A percentile compares a stretch with the other conserved stretches of the same genome.
Conservation (phyloP, 2,888 invertebrate species). For the Tanypteryx hageni region DNA sequence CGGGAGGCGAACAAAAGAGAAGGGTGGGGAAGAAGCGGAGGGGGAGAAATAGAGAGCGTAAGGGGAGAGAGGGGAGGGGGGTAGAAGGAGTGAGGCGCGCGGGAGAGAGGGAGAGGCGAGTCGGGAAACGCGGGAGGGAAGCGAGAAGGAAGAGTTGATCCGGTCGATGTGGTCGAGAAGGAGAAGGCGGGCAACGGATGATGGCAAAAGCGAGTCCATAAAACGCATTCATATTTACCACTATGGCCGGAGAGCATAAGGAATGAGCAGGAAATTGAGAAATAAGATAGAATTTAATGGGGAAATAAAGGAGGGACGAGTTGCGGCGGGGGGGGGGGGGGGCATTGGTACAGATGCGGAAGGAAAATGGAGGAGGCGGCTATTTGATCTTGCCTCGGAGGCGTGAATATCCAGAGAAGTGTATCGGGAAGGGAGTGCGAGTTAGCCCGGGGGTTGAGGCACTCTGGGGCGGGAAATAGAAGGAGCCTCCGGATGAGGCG, state of each 20-base stretch:
- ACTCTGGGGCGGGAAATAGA: background rate
- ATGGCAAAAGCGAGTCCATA: background rate
- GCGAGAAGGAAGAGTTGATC: background rate
- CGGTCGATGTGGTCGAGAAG: background rate
- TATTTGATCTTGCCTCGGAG: background rate
- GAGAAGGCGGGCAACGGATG: background rate
- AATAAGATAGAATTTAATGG: constrained; percentile 18
- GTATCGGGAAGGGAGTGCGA: background rate
- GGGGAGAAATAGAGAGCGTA: background rate
- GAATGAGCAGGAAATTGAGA: background rate
- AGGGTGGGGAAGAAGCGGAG: background rate
- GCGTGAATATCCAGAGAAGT: constrained; percentile 26
- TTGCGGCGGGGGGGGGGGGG: constrained; percentile 5
- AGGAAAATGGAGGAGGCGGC: background rate
- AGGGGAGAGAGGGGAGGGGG: no score
- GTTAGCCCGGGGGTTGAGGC: background rate
- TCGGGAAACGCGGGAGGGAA: background rate
- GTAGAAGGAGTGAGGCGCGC: background rate
- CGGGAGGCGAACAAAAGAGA: background rate
- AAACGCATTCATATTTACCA: background rate
- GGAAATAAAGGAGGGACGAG: background rate
- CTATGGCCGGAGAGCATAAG: background rate
- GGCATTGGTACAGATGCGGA: background rate
- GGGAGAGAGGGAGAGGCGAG: background rate
- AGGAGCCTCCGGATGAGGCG: background rate